These are phyloP conservation scores for Andrena minutula DNA, from an alignment of 2,888 invertebrate genomes.

Conservation along the genomic window DNA sequence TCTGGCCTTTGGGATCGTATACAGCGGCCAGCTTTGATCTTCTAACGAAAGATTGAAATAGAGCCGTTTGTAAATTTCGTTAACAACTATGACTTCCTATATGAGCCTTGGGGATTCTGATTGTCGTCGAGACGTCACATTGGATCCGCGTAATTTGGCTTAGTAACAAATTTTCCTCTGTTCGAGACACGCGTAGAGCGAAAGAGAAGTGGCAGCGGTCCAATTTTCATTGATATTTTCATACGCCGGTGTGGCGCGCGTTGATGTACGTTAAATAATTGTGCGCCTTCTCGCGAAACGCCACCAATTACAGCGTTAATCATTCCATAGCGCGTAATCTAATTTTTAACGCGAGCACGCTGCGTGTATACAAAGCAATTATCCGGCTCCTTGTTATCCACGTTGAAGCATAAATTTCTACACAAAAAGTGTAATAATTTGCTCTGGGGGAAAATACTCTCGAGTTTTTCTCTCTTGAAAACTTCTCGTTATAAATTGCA, in stretches of 20 bases:
- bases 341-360: conserved; percentile 9
- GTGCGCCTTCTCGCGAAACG: conserved; percentile 21
- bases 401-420: too few relatives aligned
- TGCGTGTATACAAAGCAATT: background rate
- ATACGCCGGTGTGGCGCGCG: conserved; percentile 19
- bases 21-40: background rate
- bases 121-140: conserved; percentile 34
- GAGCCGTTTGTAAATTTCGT: conserved; percentile 21
- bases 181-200: conserved; percentile 10
- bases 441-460: too few relatives aligned
- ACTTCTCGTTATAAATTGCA: too few relatives aligned
- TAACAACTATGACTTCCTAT: background rate
- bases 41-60: background rate
- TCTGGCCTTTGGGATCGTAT: background rate
- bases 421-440: too few relatives aligned
- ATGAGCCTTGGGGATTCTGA: conserved; percentile 21
- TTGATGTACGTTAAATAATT: conserved; percentile 28
- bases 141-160: conserved; percentile 52
- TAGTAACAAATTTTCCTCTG: conserved; percentile 41
- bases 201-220: conserved; percentile 43
- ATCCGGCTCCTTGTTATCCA: background rate
- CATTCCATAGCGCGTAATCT: conserved; percentile 22
- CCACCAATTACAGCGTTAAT: conserved; percentile 21
- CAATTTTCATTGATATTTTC: conserved; percentile 60
- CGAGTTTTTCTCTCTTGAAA: too few relatives aligned